phyloP scores from a whole-genome alignment of 2,888 invertebrate genomes.

The Protodeltote pygarga region DNA sequence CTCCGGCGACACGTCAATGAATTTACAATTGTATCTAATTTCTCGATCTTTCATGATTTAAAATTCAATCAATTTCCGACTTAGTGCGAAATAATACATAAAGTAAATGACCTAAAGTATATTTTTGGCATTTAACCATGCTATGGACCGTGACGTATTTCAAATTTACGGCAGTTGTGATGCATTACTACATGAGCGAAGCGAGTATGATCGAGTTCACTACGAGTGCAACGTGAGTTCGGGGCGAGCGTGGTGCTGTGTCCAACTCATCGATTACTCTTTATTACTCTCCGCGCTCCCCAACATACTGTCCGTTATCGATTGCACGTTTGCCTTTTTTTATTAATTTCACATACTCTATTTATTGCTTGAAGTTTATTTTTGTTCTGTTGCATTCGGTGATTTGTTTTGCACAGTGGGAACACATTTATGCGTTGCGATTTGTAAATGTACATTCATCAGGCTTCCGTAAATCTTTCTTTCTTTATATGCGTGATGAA shows the following conservation, averaged over 20 bases:
- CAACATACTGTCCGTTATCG: conserved; percentile 39
- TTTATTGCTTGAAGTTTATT: conserved; percentile 35
- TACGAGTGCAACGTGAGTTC: background rate
- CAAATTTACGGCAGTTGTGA: conserved; percentile 60
- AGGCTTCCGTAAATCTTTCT: no score
- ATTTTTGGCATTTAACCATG: conserved; percentile 49
- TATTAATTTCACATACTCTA: conserved; percentile 39
- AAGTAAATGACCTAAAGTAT: no score
- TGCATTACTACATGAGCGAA: conserved; percentile 10
- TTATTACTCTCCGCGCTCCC: conserved; percentile 42
- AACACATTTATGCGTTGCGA: conserved; percentile 3
- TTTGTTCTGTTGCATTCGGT: conserved; percentile 9
- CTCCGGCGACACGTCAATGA: no score
- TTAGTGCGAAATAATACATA: no score
- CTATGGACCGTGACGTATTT: conserved; percentile 54
- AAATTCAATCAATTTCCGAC: no score
- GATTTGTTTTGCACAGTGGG: conserved; percentile 7
- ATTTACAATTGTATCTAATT: no score
- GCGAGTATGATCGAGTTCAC: background rate
- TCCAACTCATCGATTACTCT: conserved; percentile 52
- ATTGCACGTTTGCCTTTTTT: conserved; percentile 33
- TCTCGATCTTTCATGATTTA: no score
- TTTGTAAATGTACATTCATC: no score
- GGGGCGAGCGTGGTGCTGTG: conserved; percentile 13
- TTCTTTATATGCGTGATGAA: no score